Base-by-base conservation (phyloP, 2,888 invertebrate genomes). In the Drosophila falleni region DNA sequence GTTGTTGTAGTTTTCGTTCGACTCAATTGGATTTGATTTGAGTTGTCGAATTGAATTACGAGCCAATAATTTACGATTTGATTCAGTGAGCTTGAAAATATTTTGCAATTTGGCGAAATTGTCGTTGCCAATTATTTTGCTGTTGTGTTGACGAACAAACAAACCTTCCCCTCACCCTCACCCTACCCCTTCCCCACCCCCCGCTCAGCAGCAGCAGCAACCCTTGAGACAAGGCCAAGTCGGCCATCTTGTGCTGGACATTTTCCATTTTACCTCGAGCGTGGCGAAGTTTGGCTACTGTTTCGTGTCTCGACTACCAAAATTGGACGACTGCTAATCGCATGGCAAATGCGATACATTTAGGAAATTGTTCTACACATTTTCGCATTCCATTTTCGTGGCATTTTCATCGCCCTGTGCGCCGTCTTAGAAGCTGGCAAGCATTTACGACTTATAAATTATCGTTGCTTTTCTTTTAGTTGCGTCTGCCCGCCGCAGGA, bases 391-490 rank as follows among this genome's bases (percentile, higher is more conserved):
- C 68, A 70, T 54, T 80, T 84, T 83, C 70, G 68, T 81, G 64
- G 35, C 75, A 46, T 74, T 81, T 81, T 72, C 82, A 77, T 77
- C 66, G 78, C 51, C 51, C 23, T 59, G 62, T 63, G 68, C 64
- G 65, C 35, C 51, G 60, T 51, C 68, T 49, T 47, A 69, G 78
- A 65, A 63, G 70, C 74, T 33, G 56, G 54, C 79, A 55, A 60
- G 39, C 73, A 61, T 81, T 82, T 87, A 86, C 74, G 89, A 85
- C 86, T 74, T 81, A 86, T 86, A 86, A 86, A 87, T 89, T 87
- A 89, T 86, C 79, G 86, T 81, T 81, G 87, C 71, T 85, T 76
- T 85, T 78, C 83, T 63, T 82, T 89, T 75, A 84, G 77, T 77
- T 80, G 42, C 33, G 58, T 61, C 88, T 71, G 73, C 72, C 70